Base-by-base conservation (phyloP, 2,113 vertebrate species). In the Chionodraco myersi region DNA sequence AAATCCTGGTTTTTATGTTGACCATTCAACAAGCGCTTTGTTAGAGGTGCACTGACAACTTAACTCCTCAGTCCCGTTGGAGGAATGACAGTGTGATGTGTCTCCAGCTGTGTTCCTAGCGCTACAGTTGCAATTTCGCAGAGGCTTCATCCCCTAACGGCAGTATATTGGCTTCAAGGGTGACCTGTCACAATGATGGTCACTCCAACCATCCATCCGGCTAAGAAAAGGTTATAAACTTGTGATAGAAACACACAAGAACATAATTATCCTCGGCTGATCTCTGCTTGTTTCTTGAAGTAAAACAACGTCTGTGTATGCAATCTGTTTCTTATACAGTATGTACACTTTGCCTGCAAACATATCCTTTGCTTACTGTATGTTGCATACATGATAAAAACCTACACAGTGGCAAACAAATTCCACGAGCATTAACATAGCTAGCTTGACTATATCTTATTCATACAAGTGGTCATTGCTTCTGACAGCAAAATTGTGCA, bases 41-140 rank as follows among this genome's bases (percentile, higher is more conserved):
- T 88, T 78, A 60, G 60, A 72, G 54, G 80, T 58, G 3, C 52
- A 16, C 52, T 68, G 80, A 83, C 85, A 77, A 41, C 74, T 41
- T 71, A 36, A 41, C 9, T 57, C 41, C 44, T 47, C 16, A 16
- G 74, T 52, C 30, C 30, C 77, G 57, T 8, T 60, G 60, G 62
- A 1, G 61, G 66, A 75, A 48, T 63, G 56, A 82, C 65, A 53
- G 63, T 54, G 67, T 53, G 74, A 81, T 63, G 74, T 41, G 66
- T 21, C 72, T 69, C 44, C 0, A 57, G 67, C 63, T 61, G 72
- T 65, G 56, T 23, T 65, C n/a, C 30, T 2, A 18, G 34, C 63
- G 23, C 15, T 75, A 6, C 2, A 2, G 63, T 15, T 61, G 54
- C 16, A 75, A 21, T 77, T 65, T 54, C 1, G 13, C 56, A 11